Evolutionary conservation across 2,888 invertebrate genomes (phyloP).

Genomic region (Phengaris arion): DNA sequence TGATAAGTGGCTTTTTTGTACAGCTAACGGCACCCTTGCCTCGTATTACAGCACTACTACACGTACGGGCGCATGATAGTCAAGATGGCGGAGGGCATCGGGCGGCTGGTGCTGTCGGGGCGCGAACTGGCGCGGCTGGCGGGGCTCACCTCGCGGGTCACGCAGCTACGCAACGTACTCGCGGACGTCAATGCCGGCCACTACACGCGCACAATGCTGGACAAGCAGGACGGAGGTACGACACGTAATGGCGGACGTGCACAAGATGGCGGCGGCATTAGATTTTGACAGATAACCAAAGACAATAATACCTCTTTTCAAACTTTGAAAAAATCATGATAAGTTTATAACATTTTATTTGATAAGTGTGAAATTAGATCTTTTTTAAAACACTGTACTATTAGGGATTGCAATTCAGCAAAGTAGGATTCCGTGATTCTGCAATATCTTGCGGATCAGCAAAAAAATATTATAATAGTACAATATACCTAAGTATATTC

Average conservation of each 20-base stretch:
- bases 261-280: neutral
- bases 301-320: no score
- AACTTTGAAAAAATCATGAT: no score
- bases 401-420: no score
- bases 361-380: no score
- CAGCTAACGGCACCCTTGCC: slow-evolving; percentile 47
- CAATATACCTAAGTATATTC: neutral
- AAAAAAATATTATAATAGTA: no score
- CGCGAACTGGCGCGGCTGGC: slow-evolving; percentile 96
- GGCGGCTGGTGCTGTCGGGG: slow-evolving; percentile 95
- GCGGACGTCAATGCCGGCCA: slow-evolving; percentile 89
- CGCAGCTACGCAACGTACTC: slow-evolving; percentile 91
- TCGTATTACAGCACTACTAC: slow-evolving; percentile 93
- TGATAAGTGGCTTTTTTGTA: no score
- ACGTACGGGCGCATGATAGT: slow-evolving; percentile 97
- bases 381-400: no score
- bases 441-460: no score
- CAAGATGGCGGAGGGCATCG: slow-evolving; percentile 98
- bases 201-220: slow-evolving; percentile 81
- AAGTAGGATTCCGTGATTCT: no score
- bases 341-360: no score
- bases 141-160: slow-evolving; percentile 96
- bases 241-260: neutral
- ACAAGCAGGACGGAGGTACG: slow-evolving; percentile 51
- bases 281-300: neutral